Base-by-base conservation (phyloP, 2,888 invertebrate species). In the Thysanoteuthis rhombus region DNA sequence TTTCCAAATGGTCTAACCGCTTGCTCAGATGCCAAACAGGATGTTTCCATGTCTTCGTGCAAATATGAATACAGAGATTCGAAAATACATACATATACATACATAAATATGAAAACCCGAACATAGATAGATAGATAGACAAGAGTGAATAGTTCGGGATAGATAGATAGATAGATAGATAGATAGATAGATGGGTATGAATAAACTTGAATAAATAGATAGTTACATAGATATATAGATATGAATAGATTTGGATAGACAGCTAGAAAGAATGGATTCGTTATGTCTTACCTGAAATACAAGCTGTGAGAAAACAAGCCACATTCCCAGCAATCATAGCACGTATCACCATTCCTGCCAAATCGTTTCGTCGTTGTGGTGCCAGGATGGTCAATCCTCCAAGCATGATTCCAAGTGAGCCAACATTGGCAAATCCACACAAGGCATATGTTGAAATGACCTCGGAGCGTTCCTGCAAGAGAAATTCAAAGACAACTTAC, bases 241-340 rank as follows among this genome's bases (percentile, higher is more conserved):
- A 90, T 90, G 5, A 10, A 39, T 25, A 28, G 5, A 22, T 22
- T 22, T 10, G 16, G 19, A 38, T 90, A 90, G 3, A 38, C 22
- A 6, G n/a, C 32, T 25, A 12, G 19, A 8, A 22, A 58, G 25
- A 0, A 90, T 28, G 6, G 28, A 39, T n/a, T 32, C 38, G 3
- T 39, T 8, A 42, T 40, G 25, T 93, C 94, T 93, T 94, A 96
- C 96, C 96, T 94, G 97, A 96, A n/a, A 97, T 96, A 93, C 96
- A 96, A 0, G 97, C 97, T 8, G 97, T 97, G 95, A 97, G 95
- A 94, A 97, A 97, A 94, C 97, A 97, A 6, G 97, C 97, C 19
- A 97, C 96, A 94, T 96, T 97, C 32, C 97, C 97, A 22, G 97
- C 96, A 25, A 97, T 96, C 97, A 97, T 96, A 0, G 97, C 97